Conservation (phyloP, 2,113 vertebrate genomes). For the Platycercus adscitus region DNA sequence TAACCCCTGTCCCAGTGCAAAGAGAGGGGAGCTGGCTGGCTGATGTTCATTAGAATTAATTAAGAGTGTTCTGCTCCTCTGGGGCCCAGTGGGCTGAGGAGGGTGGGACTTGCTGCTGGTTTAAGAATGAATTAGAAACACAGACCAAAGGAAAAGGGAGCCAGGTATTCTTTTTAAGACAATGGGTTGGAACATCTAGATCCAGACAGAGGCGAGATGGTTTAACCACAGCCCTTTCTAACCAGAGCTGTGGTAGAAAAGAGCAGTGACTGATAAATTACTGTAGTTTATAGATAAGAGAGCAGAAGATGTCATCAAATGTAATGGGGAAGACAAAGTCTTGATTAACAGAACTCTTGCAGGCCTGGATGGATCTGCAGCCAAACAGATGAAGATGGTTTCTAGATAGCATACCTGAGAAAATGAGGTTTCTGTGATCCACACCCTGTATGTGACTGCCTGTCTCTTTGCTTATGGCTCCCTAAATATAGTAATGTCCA, state of each 20-base stretch:
- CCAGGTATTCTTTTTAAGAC: not conserved
- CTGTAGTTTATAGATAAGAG: not conserved
- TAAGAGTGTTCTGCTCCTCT: slow-evolving; percentile 12
- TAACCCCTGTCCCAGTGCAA: not conserved
- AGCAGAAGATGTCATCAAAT: not conserved
- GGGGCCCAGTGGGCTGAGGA: not conserved
- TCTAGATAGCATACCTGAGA: not conserved
- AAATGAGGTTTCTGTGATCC: not conserved
- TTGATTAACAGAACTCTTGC: not conserved
- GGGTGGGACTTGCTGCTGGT: slow-evolving; percentile 6
- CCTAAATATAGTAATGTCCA: not conserved
- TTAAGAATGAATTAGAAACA: not conserved
- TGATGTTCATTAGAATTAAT: slow-evolving; percentile 67
- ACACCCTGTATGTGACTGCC: fast-evolving
- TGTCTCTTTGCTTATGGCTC: not conserved
- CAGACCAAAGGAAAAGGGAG: not conserved
- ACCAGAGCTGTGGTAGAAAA: not conserved
- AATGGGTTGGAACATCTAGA: not conserved
- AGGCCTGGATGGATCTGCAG: not conserved
- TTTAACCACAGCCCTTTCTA: not conserved
- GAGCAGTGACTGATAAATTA: not conserved
- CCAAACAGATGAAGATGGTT: not conserved
- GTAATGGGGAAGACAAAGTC: not conserved
- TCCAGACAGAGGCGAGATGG: not conserved
- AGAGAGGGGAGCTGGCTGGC: not conserved